Evolutionary conservation across 2,113 vertebrate genomes (phyloP).

Genomic region (Conger conger): DNA sequence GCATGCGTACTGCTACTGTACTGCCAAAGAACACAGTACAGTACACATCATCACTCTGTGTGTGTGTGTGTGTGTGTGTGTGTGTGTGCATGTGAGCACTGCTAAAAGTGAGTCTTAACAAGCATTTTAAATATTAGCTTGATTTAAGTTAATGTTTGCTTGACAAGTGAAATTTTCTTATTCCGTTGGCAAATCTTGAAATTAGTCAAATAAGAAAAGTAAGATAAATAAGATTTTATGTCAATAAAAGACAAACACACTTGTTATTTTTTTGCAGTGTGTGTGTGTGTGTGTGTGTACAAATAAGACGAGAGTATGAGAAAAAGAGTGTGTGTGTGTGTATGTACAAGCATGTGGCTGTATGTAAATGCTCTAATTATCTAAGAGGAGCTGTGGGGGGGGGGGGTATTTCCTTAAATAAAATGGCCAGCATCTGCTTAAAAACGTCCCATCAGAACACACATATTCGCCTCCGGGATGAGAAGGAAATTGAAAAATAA

Average conservation of each 20-base stretch:
- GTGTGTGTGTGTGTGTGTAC: background rate
- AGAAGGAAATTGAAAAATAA: background rate
- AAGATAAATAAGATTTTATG: no score
- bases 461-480: background rate
- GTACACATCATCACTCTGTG: background rate
- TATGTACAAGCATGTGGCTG: background rate
- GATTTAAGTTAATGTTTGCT: no score
- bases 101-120: no score
- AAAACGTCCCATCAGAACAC: background rate
- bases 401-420: background rate
- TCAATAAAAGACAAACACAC: no score
- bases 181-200: no score
- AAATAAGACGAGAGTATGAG: background rate
- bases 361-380: background rate
- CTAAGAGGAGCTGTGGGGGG: background rate
- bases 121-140: no score
- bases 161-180: no score
- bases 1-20: background rate
- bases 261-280: no score
- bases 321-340: background rate
- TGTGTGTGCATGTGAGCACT: conserved; percentile 16
- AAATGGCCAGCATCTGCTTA: background rate
- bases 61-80: background rate
- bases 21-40: background rate
- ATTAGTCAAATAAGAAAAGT: no score